Percentiles rank a stretch among this genome's conserved stretches.
Conservation (phyloP, 2,888 invertebrate genomes). For the Esperia sulphurella region DNA sequence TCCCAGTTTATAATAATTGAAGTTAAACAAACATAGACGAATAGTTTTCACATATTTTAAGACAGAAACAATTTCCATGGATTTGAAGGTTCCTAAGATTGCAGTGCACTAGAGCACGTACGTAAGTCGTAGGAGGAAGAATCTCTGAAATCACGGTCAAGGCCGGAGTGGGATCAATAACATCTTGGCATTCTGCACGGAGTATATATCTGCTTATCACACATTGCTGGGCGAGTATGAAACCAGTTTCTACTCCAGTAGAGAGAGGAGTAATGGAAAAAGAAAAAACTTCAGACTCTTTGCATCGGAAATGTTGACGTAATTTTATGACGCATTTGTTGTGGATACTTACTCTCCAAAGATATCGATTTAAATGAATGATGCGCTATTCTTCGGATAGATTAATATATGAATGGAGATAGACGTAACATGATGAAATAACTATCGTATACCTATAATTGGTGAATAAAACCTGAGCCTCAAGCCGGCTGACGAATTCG, state of each 20-base stretch:
- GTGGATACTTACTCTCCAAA: too few relatives aligned
- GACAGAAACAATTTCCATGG: not conserved
- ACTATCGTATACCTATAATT: too few relatives aligned
- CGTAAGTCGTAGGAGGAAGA: not conserved
- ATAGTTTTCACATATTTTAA: too few relatives aligned
- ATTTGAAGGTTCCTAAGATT: not conserved
- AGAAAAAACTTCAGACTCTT: not conserved
- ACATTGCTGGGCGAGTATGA: not conserved
- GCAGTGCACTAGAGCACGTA: too few relatives aligned
- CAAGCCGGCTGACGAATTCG: too few relatives aligned
- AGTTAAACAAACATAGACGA: too few relatives aligned
- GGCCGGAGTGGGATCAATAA: slow-evolving; percentile 3
- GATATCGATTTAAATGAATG: too few relatives aligned
- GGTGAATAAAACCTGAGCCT: too few relatives aligned
- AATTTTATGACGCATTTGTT: not conserved
- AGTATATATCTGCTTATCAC: not conserved
- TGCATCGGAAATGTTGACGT: not conserved
- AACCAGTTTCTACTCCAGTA: not conserved
- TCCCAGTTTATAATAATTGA: too few relatives aligned
- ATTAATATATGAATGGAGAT: too few relatives aligned
- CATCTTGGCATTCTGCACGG: not conserved
- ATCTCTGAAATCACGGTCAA: slow-evolving; percentile 2
- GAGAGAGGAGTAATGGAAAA: not conserved
- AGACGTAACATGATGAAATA: too few relatives aligned
- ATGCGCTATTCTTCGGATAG: too few relatives aligned